A percentile compares a stretch with the other conserved stretches of the same genome.
These are phyloP conservation scores for Epirrhoe tristata DNA, from an alignment of 2,888 invertebrate genomes.

Conservation along the genomic window DNA sequence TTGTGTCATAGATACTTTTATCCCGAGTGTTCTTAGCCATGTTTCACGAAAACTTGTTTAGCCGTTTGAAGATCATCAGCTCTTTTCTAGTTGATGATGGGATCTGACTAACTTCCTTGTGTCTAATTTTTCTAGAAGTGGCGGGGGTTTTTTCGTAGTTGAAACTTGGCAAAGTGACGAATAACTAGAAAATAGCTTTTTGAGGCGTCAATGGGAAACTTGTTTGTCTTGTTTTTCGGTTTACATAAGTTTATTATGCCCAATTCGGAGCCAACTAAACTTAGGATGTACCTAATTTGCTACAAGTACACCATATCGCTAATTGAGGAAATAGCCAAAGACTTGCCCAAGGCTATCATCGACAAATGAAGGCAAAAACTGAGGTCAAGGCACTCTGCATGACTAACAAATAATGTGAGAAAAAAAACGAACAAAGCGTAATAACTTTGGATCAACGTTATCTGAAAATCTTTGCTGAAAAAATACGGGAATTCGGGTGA, in stretches of 20 bases:
- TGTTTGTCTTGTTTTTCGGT: background rate
- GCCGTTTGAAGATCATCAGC: too few relatives aligned
- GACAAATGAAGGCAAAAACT: constrained; percentile 74
- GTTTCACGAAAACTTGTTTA: too few relatives aligned
- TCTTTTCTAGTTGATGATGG: too few relatives aligned
- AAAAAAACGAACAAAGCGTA: constrained; percentile 70
- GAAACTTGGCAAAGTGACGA: too few relatives aligned
- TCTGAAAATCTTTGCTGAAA: constrained; percentile 37
- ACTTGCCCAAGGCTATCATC: constrained; percentile 68
- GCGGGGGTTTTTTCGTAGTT: too few relatives aligned
- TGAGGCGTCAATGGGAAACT: background rate
- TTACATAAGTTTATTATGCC: background rate
- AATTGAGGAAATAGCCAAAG: constrained; percentile 76
- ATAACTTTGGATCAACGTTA: constrained; percentile 46
- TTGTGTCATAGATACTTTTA: too few relatives aligned
- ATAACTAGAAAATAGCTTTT: too few relatives aligned
- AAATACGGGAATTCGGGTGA: background rate
- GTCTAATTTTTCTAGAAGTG: too few relatives aligned
- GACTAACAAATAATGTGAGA: constrained; percentile 61
- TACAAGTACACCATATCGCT: constrained; percentile 50
- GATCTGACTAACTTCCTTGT: too few relatives aligned
- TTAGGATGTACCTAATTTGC: constrained; percentile 11
- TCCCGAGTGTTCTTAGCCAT: too few relatives aligned
- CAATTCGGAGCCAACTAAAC: background rate
- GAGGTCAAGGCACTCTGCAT: constrained; percentile 72